Evolutionary conservation across 1,140 invertebrate genomes (phyloP).

Genomic region (Muscidifurax raptorellus): DNA sequence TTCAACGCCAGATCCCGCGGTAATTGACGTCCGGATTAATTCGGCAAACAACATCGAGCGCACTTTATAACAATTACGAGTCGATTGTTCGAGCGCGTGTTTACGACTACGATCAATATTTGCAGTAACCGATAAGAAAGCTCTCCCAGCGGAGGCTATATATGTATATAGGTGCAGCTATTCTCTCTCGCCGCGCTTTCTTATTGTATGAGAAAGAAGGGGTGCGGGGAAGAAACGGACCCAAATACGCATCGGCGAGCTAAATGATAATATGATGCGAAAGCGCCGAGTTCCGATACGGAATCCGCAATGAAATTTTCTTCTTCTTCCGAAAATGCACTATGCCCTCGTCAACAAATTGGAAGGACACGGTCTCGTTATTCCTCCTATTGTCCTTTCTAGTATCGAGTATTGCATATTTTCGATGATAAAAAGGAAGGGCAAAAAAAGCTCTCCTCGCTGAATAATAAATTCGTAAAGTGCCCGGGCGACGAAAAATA

Average conservation of each 20-base stretch:
- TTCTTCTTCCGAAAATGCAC: neutral
- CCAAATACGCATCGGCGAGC: neutral
- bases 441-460: neutral
- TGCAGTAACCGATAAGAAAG: too few relatives aligned
- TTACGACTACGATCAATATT: neutral
- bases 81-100: too few relatives aligned
- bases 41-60: neutral
- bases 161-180: too few relatives aligned
- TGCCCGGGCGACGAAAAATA: slow-evolving; percentile 30
- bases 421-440: neutral
- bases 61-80: neutral
- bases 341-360: too few relatives aligned
- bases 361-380: too few relatives aligned
- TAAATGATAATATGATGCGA: too few relatives aligned
- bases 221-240: neutral
- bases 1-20: slow-evolving; percentile 18
- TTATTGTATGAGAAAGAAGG: neutral
- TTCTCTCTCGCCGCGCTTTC: neutral
- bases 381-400: too few relatives aligned
- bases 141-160: neutral
- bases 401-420: neutral
- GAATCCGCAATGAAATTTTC: slow-evolving; percentile 26
- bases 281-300: neutral
- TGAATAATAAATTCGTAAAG: slow-evolving; percentile 41
- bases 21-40: slow-evolving; percentile 34